Conservation (phyloP, 2,113 vertebrate species). For the Litocranius walleri region DNA sequence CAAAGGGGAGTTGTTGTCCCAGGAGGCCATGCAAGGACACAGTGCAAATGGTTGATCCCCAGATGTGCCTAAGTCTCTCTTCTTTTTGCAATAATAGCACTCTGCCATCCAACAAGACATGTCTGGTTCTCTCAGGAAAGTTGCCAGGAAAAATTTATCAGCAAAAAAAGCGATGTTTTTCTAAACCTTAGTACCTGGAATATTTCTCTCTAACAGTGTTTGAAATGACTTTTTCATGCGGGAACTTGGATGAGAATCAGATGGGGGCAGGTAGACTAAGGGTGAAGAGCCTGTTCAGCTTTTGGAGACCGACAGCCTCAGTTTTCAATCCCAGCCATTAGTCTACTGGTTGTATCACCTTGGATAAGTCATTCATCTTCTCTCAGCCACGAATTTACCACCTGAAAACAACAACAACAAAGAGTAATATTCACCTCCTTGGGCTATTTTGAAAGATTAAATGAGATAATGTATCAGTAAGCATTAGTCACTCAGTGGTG, state of each 20-base stretch:
- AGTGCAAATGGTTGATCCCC: neutral
- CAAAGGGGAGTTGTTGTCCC: neutral
- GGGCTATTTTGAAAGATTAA: neutral
- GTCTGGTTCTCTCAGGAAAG: neutral
- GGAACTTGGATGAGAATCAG: conserved; percentile 30
- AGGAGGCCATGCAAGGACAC: neutral
- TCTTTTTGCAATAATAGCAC: neutral
- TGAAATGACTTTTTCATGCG: neutral
- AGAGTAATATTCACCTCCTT: neutral
- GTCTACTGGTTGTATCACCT: neutral
- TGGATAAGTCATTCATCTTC: neutral
- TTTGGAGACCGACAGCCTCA: too few relatives aligned
- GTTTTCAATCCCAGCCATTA: neutral
- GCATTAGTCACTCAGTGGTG: too few relatives aligned
- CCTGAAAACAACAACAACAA: neutral
- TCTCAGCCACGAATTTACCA: neutral
- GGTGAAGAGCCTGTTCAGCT: neutral
- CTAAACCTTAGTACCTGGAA: neutral
- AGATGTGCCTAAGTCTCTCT: neutral
- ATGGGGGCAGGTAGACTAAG: fast-evolving
- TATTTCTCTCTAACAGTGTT: neutral
- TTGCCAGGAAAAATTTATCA: neutral
- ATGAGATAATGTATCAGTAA: neutral
- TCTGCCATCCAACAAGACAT: neutral
- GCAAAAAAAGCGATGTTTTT: neutral